A percentile compares a stretch with the other conserved stretches of the same genome.
Conservation (phyloP, 2,888 invertebrate genomes). For the Epistrophe grossulariae region DNA sequence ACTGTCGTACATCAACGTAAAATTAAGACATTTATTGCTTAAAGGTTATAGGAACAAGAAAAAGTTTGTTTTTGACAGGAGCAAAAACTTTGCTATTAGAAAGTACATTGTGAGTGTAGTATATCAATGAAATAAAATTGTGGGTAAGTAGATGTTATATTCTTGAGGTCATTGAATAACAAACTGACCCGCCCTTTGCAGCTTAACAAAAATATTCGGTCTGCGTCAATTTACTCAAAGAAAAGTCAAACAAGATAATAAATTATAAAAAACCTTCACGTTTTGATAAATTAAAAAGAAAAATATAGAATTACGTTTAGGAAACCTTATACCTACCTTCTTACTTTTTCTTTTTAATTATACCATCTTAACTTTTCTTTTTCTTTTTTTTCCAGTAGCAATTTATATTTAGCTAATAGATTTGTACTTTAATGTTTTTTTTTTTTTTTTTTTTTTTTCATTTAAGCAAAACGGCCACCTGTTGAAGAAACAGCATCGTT, state of each 20-base stretch:
- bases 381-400: conserved; percentile 2
- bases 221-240: background rate
- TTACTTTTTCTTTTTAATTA: conserved; percentile 32
- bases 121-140: background rate
- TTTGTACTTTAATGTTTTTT: conserved; percentile 27
- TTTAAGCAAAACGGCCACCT: conserved; percentile 95
- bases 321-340: background rate
- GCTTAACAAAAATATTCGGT: background rate
- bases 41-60: background rate
- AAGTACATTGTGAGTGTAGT: background rate
- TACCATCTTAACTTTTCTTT: background rate
- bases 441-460: conserved; percentile 62
- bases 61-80: background rate
- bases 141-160: background rate
- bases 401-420: conserved; percentile 46
- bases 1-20: background rate
- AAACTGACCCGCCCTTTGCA: background rate
- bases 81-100: background rate
- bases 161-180: background rate
- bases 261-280: conserved; percentile 1
- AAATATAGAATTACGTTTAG: background rate
- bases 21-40: background rate
- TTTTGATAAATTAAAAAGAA: background rate
- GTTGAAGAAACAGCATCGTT: conserved; percentile 98
- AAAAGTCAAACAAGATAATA: background rate